Base-by-base conservation (phyloP, 2,888 invertebrate genomes). In the Xestia ashworthii region DNA sequence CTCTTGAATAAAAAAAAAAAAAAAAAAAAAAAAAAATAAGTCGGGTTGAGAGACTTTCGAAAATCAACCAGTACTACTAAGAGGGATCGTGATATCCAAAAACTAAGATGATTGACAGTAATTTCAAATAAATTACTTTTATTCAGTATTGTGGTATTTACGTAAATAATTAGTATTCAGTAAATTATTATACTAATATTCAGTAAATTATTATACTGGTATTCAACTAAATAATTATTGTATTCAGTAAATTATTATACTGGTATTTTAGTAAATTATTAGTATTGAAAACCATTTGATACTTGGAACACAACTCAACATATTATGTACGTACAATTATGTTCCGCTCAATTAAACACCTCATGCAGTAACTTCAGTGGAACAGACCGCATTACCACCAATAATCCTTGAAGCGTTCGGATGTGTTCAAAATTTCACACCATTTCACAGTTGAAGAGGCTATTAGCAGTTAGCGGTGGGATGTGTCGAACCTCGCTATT, bases 361-460 rank as follows among this genome's bases (percentile, higher is more conserved):
- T 65, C 60, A 82, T 70, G 62, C 25, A 58, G 69, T 64, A 78
- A 73, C 64, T 78, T 73, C 60, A 70, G 25, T 73, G n/a, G 64
- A 74, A 82, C 75, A 83, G 69, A 82, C 87, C 76, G 60, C 79
- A 55, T 72, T 71, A 75, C 81, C 75, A 48, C 76, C 55, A 82
- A 85, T 81, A 83, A 81, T 80, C 71, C 82, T 84, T 78, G 72
- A 58, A 81, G 69, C 81, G 74, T 76, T 78, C 77, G 58, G 78
- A 76, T 76, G 80, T 80, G 86, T 89, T 89, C 89, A 89, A 91
- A 92, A 90, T 93, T 94, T 93, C 93, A 91, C 93, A 91, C 93
- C 91, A 94, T 93, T 93, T 91, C 91, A 89, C 91, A 88, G 89
- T 90, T 92, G 90, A 91, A 93, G 93, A 92, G 92, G 92, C 93